Evolutionary conservation across 1,140 invertebrate genomes (phyloP).

Genomic region (Psix sp.): DNA sequence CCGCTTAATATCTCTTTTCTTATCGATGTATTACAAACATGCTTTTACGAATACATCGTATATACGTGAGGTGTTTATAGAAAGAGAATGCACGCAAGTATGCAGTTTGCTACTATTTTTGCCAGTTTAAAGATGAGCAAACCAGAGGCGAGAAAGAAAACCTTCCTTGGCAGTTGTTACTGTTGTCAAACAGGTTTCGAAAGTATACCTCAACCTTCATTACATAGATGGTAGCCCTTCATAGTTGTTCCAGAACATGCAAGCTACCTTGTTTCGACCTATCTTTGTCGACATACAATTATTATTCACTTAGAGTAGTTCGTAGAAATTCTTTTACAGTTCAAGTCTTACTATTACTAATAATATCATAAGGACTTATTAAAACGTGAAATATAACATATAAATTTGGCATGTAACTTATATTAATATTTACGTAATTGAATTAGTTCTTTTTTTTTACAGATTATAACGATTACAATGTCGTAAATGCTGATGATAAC

Average conservation of each 20-base stretch:
- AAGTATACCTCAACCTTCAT: slow-evolving; percentile 52
- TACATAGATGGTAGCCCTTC: slow-evolving; percentile 60
- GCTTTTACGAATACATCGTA: slow-evolving; percentile 46
- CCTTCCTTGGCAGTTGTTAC: slow-evolving; percentile 51
- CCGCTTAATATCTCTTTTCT: slow-evolving; percentile 37
- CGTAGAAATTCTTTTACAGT: slow-evolving; percentile 34
- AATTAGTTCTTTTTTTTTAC: slow-evolving; percentile 26
- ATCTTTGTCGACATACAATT: slow-evolving; percentile 53
- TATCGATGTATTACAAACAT: slow-evolving; percentile 49
- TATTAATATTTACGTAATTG: neutral
- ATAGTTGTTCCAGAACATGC: slow-evolving; percentile 53
- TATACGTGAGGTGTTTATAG: slow-evolving; percentile 58
- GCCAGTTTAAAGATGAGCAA: slow-evolving; percentile 47
- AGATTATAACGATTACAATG: slow-evolving; percentile 59
- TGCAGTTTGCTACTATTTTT: slow-evolving; percentile 63
- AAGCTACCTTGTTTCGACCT: slow-evolving; percentile 51
- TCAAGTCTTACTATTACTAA: too few relatives aligned
- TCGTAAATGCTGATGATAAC: slow-evolving; percentile 66
- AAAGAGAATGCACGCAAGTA: slow-evolving; percentile 55
- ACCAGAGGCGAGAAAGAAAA: slow-evolving; percentile 54
- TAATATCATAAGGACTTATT: neutral
- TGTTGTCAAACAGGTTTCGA: slow-evolving; percentile 71
- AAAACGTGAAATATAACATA: neutral
- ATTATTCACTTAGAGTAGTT: slow-evolving; percentile 48
- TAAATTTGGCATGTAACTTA: neutral